A percentile compares a stretch with the other conserved stretches of the same genome.
phyloP scores from a whole-genome alignment of 2,113 vertebrate genomes.

The Damaliscus lunatus region DNA sequence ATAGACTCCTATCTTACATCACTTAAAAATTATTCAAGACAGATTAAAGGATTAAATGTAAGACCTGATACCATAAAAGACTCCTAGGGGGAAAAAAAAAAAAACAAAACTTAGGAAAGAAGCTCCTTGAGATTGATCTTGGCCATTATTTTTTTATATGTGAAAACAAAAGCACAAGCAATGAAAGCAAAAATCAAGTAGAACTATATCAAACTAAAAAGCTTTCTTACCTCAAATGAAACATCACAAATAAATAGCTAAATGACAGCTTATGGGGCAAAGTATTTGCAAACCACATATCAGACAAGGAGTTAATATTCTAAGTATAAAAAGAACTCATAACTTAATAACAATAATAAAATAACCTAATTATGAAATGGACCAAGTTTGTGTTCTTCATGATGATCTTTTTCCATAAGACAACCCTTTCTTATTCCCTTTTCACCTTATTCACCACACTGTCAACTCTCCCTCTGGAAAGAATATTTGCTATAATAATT shows the following conservation, averaged over 20 bases:
- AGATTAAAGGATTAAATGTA: too few relatives aligned
- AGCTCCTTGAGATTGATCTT: neutral
- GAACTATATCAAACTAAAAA: neutral
- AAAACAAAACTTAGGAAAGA: neutral
- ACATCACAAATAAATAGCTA: neutral
- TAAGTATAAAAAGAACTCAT: neutral
- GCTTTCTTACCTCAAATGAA: neutral
- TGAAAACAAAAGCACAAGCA: neutral
- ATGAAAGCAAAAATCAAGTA: neutral
- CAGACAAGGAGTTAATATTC: neutral
- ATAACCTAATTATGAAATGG: neutral
- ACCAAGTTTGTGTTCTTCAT: neutral
- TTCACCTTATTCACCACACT: neutral
- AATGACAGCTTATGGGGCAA: neutral
- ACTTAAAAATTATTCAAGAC: too few relatives aligned
- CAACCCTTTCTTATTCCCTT: neutral
- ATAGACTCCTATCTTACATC: too few relatives aligned
- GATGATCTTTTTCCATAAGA: neutral
- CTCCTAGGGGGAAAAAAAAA: too few relatives aligned
- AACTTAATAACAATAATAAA: neutral
- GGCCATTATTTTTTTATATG: neutral
- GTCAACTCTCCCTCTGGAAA: neutral
- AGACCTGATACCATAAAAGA: too few relatives aligned
- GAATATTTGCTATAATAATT: neutral
- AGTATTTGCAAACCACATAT: neutral